These are phyloP conservation scores for Eulithis prunata DNA, from an alignment of 2,888 invertebrate genomes.

Conservation along the genomic window DNA sequence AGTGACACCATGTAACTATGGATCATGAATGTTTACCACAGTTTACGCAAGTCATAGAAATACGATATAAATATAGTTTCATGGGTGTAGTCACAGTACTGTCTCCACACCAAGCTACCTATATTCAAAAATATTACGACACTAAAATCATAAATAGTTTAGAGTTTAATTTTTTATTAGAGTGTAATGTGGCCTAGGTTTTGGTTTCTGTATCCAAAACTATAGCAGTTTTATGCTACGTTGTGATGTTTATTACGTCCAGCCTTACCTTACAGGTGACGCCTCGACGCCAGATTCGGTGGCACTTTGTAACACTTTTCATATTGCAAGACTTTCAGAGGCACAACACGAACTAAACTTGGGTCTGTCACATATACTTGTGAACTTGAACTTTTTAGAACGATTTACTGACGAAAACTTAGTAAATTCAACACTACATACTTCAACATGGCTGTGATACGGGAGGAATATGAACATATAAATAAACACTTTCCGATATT, in stretches of 20 bases:
- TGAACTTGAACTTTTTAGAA: conserved; percentile 79
- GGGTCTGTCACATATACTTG: conserved; percentile 83
- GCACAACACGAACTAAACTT: conserved; percentile 83
- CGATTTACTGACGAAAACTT: conserved; percentile 80
- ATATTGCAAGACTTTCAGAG: conserved; percentile 78
- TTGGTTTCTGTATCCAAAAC: conserved; percentile 9
- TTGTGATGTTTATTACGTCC: conserved; percentile 81
- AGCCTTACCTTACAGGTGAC: conserved; percentile 83
- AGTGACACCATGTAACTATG: too few species aligned
- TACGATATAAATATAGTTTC: too few species aligned
- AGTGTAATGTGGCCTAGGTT: conserved; percentile 1
- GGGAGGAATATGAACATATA: conserved; percentile 82
- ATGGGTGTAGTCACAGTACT: not conserved
- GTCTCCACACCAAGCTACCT: not conserved
- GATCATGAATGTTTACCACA: too few species aligned
- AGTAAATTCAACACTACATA: conserved; percentile 80
- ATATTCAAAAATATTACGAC: not conserved
- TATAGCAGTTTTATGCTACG: conserved; percentile 61
- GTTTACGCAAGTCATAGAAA: too few species aligned
- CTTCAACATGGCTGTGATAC: conserved; percentile 84
- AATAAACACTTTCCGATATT: conserved; percentile 82
- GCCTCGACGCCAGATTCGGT: conserved; percentile 82
- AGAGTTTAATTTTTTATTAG: not conserved
- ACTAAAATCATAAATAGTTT: not conserved
- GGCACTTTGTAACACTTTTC: conserved; percentile 84